Conservation (phyloP, 2,888 invertebrate genomes). For the Molanna angustata region DNA sequence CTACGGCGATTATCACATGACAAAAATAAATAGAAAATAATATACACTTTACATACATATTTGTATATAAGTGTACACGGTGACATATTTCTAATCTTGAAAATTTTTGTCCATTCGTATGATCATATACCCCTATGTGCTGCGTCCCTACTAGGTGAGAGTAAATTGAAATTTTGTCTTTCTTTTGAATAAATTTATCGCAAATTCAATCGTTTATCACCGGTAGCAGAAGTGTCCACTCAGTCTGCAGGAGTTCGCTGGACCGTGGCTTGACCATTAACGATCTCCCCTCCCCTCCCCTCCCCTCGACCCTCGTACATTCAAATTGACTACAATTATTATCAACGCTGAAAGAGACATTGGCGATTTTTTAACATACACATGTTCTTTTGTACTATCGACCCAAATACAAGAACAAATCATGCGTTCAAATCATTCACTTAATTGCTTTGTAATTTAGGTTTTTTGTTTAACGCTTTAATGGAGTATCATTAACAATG, state of each 20-base stretch:
- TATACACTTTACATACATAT: too few relatives aligned
- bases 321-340: slow-evolving; percentile 30
- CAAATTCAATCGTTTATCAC: slow-evolving; percentile 25
- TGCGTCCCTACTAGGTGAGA: background rate
- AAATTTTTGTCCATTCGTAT: too few relatives aligned
- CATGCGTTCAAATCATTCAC: too few relatives aligned
- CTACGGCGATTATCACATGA: too few relatives aligned
- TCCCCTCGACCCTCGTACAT: background rate
- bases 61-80: too few relatives aligned
- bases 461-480: too few relatives aligned
- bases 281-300: slow-evolving; percentile 16
- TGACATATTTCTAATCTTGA: too few relatives aligned
- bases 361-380: background rate
- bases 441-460: too few relatives aligned
- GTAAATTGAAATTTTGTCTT: slow-evolving; percentile 14
- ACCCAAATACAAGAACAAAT: background rate
- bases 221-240: slow-evolving; percentile 23
- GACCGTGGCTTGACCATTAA: slow-evolving; percentile 20
- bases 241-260: slow-evolving; percentile 2
- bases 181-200: slow-evolving; percentile 18
- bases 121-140: too few relatives aligned
- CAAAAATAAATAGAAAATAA: too few relatives aligned
- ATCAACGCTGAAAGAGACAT: background rate
- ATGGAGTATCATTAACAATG: too few relatives aligned
- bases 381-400: background rate